Conservation (phyloP, 2,113 vertebrate genomes). For the Pyrgilauda ruficollis region DNA sequence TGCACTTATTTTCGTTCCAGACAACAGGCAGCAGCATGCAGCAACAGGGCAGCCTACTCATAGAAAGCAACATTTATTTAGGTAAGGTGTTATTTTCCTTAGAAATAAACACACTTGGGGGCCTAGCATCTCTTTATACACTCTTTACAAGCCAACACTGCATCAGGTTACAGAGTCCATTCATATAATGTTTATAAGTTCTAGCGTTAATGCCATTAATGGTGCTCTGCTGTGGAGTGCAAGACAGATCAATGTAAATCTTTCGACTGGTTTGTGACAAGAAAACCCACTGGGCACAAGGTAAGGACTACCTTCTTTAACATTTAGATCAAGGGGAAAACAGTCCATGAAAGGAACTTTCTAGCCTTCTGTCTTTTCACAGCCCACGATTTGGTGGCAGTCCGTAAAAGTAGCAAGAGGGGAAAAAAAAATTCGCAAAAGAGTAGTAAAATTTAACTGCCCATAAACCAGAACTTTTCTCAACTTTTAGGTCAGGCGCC, state of each 20-base stretch:
- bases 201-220: conserved; percentile 30
- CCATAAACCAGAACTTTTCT: conserved; percentile 22
- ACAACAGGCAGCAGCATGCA: background rate
- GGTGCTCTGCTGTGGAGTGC: background rate
- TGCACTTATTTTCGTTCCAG: background rate
- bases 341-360: background rate
- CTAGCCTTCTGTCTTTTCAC: background rate
- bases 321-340: background rate
- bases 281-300: background rate
- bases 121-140: conserved; percentile 31
- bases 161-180: conserved; percentile 34
- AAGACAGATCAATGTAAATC: conserved; percentile 7
- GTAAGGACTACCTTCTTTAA: background rate
- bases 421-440: background rate
- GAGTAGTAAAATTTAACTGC: conserved; percentile 65
- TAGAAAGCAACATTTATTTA: conserved; percentile 42
- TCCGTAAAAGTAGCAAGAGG: background rate
- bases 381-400: background rate
- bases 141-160: conserved; percentile 40
- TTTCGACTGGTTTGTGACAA: conserved; percentile 2
- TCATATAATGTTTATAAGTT: conserved; percentile 28
- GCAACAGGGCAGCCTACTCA: background rate
- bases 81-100: conserved; percentile 34
- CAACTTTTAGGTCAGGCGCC: conserved; percentile 38
- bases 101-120: conserved; percentile 47